Conservation (phyloP, 2,113 vertebrate genomes). For the Rhinogobius similis region DNA sequence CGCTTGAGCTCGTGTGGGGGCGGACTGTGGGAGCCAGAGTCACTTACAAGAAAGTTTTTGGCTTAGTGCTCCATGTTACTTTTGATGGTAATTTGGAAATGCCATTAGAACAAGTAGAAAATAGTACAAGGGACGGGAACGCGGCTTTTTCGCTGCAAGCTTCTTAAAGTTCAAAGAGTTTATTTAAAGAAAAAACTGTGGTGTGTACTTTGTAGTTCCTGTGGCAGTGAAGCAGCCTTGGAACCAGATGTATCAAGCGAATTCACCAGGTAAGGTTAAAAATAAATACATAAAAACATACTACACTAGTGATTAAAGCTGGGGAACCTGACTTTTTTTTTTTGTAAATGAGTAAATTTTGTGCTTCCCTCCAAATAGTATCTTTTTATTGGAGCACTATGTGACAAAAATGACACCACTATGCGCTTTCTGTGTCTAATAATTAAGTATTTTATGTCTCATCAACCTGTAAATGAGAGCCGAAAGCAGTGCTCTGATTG, state of each 20-base stretch:
- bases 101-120: not conserved
- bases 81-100: slow-evolving; percentile 11
- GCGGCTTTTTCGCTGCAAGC: not conserved
- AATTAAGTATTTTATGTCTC: no score
- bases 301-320: no score
- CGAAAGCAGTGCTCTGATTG: no score
- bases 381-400: no score
- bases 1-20: slow-evolving; percentile 41
- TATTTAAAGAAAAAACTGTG: not conserved
- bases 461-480: no score
- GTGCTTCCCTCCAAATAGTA: no score
- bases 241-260: slow-evolving; percentile 46
- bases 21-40: slow-evolving; percentile 32
- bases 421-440: no score
- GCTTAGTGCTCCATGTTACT: slow-evolving; percentile 11
- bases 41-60: slow-evolving; percentile 24
- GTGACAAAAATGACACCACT: no score
- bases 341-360: no score
- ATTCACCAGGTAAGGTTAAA: slow-evolving; percentile 64
- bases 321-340: no score
- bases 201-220: slow-evolving; percentile 41
- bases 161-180: not conserved
- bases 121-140: not conserved
- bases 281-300: no score
- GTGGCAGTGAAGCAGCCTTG: slow-evolving; percentile 56